Base-by-base conservation (phyloP, 2,797 vertebrate species). In the Spondyliosoma cantharus region DNA sequence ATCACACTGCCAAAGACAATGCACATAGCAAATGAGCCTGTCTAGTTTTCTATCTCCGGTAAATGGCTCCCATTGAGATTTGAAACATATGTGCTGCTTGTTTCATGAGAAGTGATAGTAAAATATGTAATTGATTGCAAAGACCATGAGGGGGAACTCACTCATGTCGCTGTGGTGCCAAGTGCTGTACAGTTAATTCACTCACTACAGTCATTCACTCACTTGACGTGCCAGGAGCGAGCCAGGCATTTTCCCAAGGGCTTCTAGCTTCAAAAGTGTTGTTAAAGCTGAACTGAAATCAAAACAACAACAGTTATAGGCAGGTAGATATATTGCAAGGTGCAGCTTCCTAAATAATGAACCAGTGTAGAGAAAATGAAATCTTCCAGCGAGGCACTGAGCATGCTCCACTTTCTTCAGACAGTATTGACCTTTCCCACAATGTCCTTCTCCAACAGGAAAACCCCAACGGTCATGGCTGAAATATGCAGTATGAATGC, bases 51-150 rank as follows among this genome's bases (percentile, higher is more conserved):
- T 67, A 20, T 83, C 27, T 52, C 53, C 49, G 53, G 74, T 72
- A 69, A 89, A 54, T 74, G 56, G 81, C 76, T 66, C 83, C 80
- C 68, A 29, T n/a, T 77, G 81, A 81, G 75, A 80, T 70, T 67
- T 87, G 61, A 78, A 82, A 87, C 79, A 79, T 74, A 83, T 82
- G 79, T 71, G 22, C 0, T 1, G n/a, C 66, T 61, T 68, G 37
- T 72, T 85, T 80, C 50, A 43, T 43, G 50, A 77, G 46, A 68
- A 74, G 63, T 37, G 54, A 74, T 43, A 4, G 68, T 62, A 76
- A 82, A 82, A 70, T 50, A 70, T 22, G n/a, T 57, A 64, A 83
- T 66, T 72, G 48, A 85, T 81, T 78, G 29, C 25, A 3, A n/a
- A 60, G 20, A 48, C 58, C 58, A 29, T 20, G 53, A 70, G 43